Evolutionary conservation across 1,140 invertebrate genomes (phyloP).

Genomic region (Parasteatoda tepidariorum): DNA sequence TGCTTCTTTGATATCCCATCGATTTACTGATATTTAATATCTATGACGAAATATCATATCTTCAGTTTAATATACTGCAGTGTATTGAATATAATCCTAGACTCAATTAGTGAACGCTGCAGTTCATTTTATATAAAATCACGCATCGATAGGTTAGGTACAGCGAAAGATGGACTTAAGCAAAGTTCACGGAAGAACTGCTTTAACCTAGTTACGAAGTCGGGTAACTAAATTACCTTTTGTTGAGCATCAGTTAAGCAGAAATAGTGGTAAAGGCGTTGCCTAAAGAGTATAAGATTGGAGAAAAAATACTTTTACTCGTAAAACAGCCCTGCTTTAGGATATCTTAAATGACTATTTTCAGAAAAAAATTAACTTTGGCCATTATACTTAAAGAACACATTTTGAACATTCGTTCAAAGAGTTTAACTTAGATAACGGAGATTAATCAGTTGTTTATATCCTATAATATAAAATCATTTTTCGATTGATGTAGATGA

Average conservation of each 20-base stretch:
- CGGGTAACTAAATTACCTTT: slow-evolving; percentile 54
- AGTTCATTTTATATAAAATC: slow-evolving; percentile 58
- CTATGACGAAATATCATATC: no score
- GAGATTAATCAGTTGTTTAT: no score
- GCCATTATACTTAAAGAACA: no score
- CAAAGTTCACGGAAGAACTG: slow-evolving; percentile 50
- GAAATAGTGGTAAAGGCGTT: slow-evolving; percentile 25
- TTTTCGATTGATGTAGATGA: no score
- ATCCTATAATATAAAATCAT: no score
- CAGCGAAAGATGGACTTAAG: slow-evolving; percentile 37
- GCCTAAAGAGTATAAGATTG: slow-evolving; percentile 42
- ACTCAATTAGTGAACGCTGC: slow-evolving; percentile 40
- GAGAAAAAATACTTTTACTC: slow-evolving; percentile 23
- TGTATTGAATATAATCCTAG: not conserved
- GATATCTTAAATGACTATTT: no score
- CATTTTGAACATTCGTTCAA: no score
- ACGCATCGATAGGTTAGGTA: slow-evolving; percentile 37
- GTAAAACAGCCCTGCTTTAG: slow-evolving; percentile 17
- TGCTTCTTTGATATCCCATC: no score
- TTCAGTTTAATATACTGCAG: no score
- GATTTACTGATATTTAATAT: no score
- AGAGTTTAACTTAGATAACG: no score
- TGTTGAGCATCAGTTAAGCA: slow-evolving; percentile 55
- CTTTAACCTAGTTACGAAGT: slow-evolving; percentile 52
- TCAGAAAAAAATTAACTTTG: no score